Evolutionary conservation across 2,888 invertebrate species (phyloP), one percentile per base, ranked within the genome.

Genomic region (Ganaspis brasiliensis): DNA sequence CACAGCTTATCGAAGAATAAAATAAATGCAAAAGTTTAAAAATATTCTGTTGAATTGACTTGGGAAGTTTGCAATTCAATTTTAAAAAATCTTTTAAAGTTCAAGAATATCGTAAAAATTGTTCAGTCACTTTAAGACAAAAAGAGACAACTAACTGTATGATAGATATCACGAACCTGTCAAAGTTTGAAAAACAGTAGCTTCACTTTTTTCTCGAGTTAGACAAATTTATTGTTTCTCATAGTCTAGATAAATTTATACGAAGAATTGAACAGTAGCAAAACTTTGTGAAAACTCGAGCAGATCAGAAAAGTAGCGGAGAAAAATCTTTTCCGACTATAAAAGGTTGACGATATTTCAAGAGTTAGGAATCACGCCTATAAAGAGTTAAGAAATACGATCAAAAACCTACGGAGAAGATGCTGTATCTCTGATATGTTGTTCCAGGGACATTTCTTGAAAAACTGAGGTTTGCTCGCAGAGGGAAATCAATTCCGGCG

Each of bases 401-500:
- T 72, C 12, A 71, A 55, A 73, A 73, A 82, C 81, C 19, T 80
- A 83, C 80, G 72, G 52, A 16, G 74, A 72, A 70, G 76, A 67
- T 21, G 81, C 73, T 40, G 61, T 73, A 40, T 73, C 76, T 24
- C 73, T 59, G 52, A 72, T 67, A 73, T 76, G 77, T 74, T 83
- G 77, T 75, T 85, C 82, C 71, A 78, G 73, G 61, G 84, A 85
- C 85, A 85, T 82, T 61, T 74, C 74, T 55, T 72, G 21, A 24
- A 35, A 45, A 59, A 87, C 87, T 85, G 86, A 84, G 67, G 80
- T 75, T 37, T 78, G 77, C 70, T 75, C 75, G 78, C 78, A 72
- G 63, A 76, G 81, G 79, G 86, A 86, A 87, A 88, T 86, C 86
- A 83, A 87, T 85, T 85, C 81, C 78, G 77, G 56, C 73, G 71